Percentiles rank a stretch among this genome's conserved stretches.
Conservation (phyloP, 2,113 vertebrate species). For the Chitala chitala region DNA sequence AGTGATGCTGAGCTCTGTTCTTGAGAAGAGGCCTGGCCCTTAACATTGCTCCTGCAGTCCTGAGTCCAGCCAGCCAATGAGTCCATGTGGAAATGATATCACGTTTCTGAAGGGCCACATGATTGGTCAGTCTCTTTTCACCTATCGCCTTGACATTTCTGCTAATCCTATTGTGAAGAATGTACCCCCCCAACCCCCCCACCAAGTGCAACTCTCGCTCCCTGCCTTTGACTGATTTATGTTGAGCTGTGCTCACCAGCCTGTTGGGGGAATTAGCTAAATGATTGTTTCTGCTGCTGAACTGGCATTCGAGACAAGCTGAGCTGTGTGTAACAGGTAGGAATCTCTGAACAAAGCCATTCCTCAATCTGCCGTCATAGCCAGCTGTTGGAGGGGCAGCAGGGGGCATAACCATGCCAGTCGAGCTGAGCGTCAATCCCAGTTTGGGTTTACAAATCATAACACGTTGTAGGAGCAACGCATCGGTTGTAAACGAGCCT, state of each 20-base stretch:
- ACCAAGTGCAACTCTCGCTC: not conserved
- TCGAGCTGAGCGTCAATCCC: not conserved
- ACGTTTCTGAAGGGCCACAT: constrained; percentile 8
- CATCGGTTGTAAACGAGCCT: not conserved
- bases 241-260: not conserved
- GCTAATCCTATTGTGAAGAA: not conserved
- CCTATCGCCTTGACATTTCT: constrained; percentile 1
- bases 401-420: not conserved
- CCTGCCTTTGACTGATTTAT: constrained; percentile 7
- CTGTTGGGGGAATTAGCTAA: not conserved
- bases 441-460: not conserved
- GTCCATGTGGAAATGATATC: not conserved
- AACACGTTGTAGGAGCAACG: not conserved
- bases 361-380: not conserved
- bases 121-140: not conserved
- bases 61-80: not conserved
- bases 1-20: too few relatives aligned
- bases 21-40: too few relatives aligned
- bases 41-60: too few relatives aligned
- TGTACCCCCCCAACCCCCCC: constrained; percentile 22
- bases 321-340: not conserved
- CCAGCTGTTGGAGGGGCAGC: not conserved
- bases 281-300: not conserved
- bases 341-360: not conserved
- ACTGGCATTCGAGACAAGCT: not conserved